Percentiles rank a stretch among this genome's conserved stretches.
Conservation (phyloP, 2,888 invertebrate species). For the Tinea pellionella region DNA sequence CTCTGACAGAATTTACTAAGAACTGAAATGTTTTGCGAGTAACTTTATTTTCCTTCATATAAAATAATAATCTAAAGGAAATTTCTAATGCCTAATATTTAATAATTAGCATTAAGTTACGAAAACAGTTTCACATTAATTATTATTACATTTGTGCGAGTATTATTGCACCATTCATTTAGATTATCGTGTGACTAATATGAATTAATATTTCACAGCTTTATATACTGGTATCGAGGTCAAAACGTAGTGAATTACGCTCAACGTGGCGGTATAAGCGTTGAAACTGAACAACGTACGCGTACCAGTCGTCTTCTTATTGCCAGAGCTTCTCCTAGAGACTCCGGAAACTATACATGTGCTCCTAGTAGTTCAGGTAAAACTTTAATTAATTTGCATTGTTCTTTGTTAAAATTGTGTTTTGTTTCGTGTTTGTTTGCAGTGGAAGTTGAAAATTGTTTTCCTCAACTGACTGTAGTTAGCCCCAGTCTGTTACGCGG, state of each 20-base stretch:
- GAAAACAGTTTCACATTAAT: too few relatives aligned
- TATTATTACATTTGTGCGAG: too few relatives aligned
- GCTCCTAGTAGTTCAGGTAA: constrained; percentile 83
- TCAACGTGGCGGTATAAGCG: constrained; percentile 85
- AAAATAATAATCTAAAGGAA: too few relatives aligned
- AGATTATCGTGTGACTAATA: too few relatives aligned
- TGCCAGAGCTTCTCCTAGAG: constrained; percentile 84
- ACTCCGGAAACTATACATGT: constrained; percentile 92
- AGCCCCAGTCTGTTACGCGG: too few relatives aligned
- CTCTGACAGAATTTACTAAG: neutral
- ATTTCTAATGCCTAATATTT: too few relatives aligned
- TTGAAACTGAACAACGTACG: constrained; percentile 87
- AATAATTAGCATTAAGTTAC: too few relatives aligned
- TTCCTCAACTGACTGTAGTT: too few relatives aligned
- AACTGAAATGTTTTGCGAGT: neutral
- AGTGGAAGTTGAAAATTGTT: too few relatives aligned
- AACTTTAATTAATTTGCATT: neutral
- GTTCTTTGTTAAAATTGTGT: neutral
- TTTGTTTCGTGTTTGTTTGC: too few relatives aligned
- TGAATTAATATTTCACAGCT: constrained; percentile 35
- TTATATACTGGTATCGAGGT: constrained; percentile 89
- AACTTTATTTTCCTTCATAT: neutral
- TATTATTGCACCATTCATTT: too few relatives aligned
- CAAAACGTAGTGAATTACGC: constrained; percentile 86
- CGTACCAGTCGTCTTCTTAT: constrained; percentile 88